Conservation (phyloP, 2,797 vertebrate genomes). For the Xyrichtys novacula region DNA sequence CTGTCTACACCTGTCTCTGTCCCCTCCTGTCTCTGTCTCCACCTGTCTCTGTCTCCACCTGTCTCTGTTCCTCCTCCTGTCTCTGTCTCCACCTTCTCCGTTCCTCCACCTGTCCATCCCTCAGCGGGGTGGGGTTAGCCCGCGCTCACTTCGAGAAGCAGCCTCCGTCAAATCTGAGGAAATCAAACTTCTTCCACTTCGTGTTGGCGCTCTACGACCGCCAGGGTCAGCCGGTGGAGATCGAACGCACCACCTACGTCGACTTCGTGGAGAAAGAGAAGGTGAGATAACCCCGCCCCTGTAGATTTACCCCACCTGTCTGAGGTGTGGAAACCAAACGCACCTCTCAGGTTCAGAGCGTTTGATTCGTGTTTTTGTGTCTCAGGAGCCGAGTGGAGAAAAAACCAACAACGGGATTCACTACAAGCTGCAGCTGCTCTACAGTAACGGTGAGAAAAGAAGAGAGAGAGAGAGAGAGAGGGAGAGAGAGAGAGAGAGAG, state of each 20-base stretch:
- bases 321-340: conserved; percentile 1
- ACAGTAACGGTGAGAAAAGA: conserved; percentile 95
- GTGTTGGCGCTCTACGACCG: conserved; percentile 96
- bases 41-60: background rate
- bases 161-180: conserved; percentile 95
- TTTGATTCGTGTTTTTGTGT: conserved; percentile 10
- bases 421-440: conserved; percentile 96
- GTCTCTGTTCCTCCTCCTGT: too few relatives aligned
- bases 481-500: too few relatives aligned
- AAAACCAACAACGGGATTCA: conserved; percentile 99
- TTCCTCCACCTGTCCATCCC: too few relatives aligned
- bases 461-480: too few relatives aligned
- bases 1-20: too few relatives aligned
- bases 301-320: too few relatives aligned
- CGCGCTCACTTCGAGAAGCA: conserved; percentile 97
- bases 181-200: conserved; percentile 98
- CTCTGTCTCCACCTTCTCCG: too few relatives aligned
- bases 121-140: conserved; percentile 91
- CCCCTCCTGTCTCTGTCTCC: background rate
- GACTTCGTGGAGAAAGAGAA: conserved; percentile 99
- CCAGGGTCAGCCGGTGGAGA: conserved; percentile 96
- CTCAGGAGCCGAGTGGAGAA: conserved; percentile 95
- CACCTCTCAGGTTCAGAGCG: background rate
- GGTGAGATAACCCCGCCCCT: conserved; percentile 83
- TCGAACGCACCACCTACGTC: conserved; percentile 95